A percentile compares a stretch with the other conserved stretches of the same genome.
Conservation (phyloP, 1,140 invertebrate genomes). For the Trachymyrmex septentrionalis region DNA sequence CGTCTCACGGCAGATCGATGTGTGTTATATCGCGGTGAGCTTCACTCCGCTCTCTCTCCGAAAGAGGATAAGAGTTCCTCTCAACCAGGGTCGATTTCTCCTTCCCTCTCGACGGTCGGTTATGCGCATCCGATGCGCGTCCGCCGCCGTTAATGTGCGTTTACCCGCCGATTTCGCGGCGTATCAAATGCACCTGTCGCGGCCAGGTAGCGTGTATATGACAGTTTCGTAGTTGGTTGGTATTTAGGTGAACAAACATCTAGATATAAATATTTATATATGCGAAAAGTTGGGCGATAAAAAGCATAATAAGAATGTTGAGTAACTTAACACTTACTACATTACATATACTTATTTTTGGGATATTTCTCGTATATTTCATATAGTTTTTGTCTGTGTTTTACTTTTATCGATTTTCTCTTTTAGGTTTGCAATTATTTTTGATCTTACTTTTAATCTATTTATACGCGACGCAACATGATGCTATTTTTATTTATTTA, state of each 20-base stretch:
- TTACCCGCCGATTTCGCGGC: slow-evolving; percentile 63
- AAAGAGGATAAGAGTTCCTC: slow-evolving; percentile 42
- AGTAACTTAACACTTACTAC: too few species aligned
- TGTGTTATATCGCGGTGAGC: slow-evolving; percentile 73
- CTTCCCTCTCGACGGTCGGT: slow-evolving; percentile 52
- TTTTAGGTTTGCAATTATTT: neutral
- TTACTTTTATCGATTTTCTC: neutral
- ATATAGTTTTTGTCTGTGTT: neutral
- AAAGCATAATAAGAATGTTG: neutral
- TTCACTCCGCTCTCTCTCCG: slow-evolving; percentile 57
- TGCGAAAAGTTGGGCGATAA: neutral
- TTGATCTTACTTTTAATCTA: slow-evolving; percentile 29
- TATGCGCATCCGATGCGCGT: neutral
- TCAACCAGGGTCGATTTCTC: slow-evolving; percentile 3
- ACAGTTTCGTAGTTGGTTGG: neutral
- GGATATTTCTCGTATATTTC: neutral
- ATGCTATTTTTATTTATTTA: slow-evolving; percentile 47
- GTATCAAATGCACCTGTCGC: slow-evolving; percentile 32
- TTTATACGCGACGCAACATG: neutral
- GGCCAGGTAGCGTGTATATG: slow-evolving; percentile 50
- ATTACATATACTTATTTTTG: neutral
- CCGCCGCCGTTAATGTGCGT: slow-evolving; percentile 4
- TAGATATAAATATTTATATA: slow-evolving; percentile 7
- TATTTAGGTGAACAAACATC: neutral
- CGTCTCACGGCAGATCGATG: slow-evolving; percentile 78